Percentiles rank a stretch among this genome's conserved stretches.
Evolutionary conservation across 1,140 invertebrate genomes (phyloP).

Genomic region (Copidosoma floridanum): DNA sequence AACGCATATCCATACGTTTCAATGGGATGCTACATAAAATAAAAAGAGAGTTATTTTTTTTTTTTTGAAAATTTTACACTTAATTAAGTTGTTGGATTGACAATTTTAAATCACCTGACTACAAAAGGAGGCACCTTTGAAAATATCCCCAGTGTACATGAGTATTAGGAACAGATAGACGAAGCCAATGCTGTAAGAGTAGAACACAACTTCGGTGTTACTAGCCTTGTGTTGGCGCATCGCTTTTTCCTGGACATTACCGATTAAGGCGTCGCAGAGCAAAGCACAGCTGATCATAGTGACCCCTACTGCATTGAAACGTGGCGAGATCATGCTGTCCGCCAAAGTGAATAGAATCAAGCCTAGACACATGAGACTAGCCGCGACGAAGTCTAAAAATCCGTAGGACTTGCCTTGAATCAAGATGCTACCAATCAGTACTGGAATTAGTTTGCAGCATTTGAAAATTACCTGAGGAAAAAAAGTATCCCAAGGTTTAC

Average conservation of each 20-base stretch:
- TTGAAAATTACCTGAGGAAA: conserved; percentile 81
- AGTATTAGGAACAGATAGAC: conserved; percentile 80
- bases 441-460: conserved; percentile 95
- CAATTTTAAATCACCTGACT: conserved; percentile 62
- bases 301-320: conserved; percentile 81
- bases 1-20: conserved; percentile 84
- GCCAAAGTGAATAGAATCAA: conserved; percentile 90
- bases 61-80: background rate
- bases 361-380: conserved; percentile 85
- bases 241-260: conserved; percentile 94
- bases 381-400: conserved; percentile 79
- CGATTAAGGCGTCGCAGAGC: conserved; percentile 89
- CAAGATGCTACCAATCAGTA: conserved; percentile 86
- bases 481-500: no score
- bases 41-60: no score
- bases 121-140: conserved; percentile 76
- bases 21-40: conserved; percentile 63
- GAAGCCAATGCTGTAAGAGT: conserved; percentile 89
- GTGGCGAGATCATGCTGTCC: conserved; percentile 85
- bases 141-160: conserved; percentile 70
- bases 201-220: conserved; percentile 91
- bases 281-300: conserved; percentile 84
- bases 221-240: conserved; percentile 80
- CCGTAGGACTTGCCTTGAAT: conserved; percentile 90
- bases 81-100: background rate